phyloP scores from a whole-genome alignment of 2,797 vertebrate species.

The Pogonophryne albipinna region DNA sequence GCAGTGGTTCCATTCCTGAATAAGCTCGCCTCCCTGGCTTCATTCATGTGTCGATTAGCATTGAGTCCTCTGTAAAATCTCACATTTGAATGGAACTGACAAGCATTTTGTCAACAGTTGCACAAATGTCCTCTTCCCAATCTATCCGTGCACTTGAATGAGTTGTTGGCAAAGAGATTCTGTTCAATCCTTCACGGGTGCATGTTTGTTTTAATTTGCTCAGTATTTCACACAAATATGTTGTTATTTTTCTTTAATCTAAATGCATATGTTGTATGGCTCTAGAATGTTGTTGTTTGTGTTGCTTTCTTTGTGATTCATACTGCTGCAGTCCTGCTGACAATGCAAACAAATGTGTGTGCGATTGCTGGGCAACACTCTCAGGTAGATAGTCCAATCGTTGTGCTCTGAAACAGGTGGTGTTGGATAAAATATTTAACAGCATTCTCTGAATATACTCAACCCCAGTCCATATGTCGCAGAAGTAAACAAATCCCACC shows the following conservation, averaged over 20 bases:
- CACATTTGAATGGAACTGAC: conserved; percentile 64
- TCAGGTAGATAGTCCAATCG: conserved; percentile 45
- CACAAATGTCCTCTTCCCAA: conserved; percentile 56
- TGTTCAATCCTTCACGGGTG: conserved; percentile 1
- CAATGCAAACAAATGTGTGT: conserved; percentile 50
- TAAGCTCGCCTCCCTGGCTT: conserved; percentile 61
- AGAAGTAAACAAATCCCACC: conserved; percentile 32
- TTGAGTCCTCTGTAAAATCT: conserved; percentile 57
- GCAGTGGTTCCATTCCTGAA: conserved; percentile 66
- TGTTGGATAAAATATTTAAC: conserved; percentile 71
- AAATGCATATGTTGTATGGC: not conserved
- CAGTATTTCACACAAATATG: conserved; percentile 16
- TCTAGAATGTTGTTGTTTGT: not conserved
- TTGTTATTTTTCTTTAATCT: not conserved
- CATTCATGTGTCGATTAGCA: conserved; percentile 80
- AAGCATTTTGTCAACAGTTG: conserved; percentile 62
- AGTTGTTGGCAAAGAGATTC: conserved; percentile 23
- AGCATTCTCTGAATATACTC: conserved; percentile 53
- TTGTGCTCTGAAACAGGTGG: conserved; percentile 66
- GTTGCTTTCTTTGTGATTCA: not conserved
- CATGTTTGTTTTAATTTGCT: conserved; percentile 26
- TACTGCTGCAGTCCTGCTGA: conserved; percentile 29
- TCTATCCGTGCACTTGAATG: conserved; percentile 10
- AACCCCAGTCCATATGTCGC: conserved; percentile 58
- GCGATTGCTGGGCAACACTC: conserved; percentile 45